A percentile compares a stretch with the other conserved stretches of the same genome.
Conservation (phyloP, 2,797 vertebrate species). For the Coregonus sp. region DNA sequence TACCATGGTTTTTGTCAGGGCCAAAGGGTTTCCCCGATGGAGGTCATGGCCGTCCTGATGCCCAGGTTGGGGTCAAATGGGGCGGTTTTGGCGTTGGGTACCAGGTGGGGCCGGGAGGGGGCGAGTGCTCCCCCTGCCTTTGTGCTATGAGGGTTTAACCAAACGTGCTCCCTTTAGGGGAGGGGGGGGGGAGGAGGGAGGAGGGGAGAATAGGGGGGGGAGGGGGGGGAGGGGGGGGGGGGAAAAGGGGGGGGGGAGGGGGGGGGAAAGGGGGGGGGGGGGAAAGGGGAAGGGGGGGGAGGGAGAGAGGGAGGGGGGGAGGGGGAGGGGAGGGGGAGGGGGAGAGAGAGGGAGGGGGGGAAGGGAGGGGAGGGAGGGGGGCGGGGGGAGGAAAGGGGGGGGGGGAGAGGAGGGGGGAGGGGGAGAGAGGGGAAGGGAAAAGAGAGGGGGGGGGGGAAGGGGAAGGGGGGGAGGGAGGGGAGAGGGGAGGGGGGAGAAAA, state of each 20-base stretch:
- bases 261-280: background rate
- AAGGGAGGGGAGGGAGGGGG: constrained; percentile 14
- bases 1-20: constrained; percentile 85
- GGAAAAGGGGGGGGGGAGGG: constrained; percentile 16
- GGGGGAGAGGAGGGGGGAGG: background rate
- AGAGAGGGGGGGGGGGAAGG: fast-evolving
- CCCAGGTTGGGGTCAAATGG: constrained; percentile 97
- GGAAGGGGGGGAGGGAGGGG: background rate
- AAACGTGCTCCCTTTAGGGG: constrained; percentile 93
- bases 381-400: constrained; percentile 8
- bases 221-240: background rate
- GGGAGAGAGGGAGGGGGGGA: too few relatives aligned
- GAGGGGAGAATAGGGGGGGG: background rate
- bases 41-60: constrained; percentile 97
- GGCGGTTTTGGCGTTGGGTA: constrained; percentile 93
- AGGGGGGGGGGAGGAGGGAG: constrained; percentile 18
- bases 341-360: background rate
- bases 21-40: constrained; percentile 97
- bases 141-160: constrained; percentile 95
- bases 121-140: constrained; percentile 96
- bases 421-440: background rate
- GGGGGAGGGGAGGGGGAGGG: too few relatives aligned
- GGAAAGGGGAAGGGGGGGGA: background rate
- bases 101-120: constrained; percentile 89
- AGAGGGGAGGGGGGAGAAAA: fast-evolving